Evolutionary conservation across 1,140 invertebrate genomes (phyloP).

Genomic region (Cataglyphis hispanica): DNA sequence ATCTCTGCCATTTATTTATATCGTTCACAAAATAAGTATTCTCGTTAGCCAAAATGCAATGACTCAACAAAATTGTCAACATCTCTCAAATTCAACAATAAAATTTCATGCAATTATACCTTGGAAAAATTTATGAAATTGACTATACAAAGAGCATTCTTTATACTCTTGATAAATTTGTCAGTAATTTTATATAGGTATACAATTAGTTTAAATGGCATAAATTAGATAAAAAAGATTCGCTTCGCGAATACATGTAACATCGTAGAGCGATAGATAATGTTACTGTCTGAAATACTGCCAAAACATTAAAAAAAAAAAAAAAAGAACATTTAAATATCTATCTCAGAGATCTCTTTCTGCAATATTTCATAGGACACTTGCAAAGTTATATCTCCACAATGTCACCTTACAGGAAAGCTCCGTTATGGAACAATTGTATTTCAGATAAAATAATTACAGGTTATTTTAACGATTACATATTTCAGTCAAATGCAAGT

Average conservation of each 20-base stretch:
- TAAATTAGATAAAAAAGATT: slow-evolving; percentile 1
- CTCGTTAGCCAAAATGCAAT: neutral
- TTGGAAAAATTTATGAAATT: neutral
- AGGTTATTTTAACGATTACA: neutral
- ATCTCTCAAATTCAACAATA: neutral
- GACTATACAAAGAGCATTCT: neutral
- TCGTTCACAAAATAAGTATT: neutral
- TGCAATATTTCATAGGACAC: slow-evolving; percentile 18
- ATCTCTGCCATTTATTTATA: neutral
- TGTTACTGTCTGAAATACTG: slow-evolving; percentile 11
- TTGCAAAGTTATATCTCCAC: slow-evolving; percentile 15
- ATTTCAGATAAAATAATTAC: neutral
- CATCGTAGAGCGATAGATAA: slow-evolving; percentile 4
- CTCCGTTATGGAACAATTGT: neutral
- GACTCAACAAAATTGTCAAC: neutral
- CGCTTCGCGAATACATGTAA: slow-evolving; percentile 1
- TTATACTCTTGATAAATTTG: neutral
- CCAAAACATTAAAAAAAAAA: neutral
- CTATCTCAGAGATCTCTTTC: neutral
- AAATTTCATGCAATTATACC: neutral
- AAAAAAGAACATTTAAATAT: neutral
- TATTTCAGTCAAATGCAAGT: neutral
- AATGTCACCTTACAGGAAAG: neutral
- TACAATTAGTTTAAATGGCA: neutral
- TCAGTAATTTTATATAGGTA: neutral